Evolutionary conservation across 2,888 invertebrate genomes (phyloP).

Genomic region (Coleophora deauratella): DNA sequence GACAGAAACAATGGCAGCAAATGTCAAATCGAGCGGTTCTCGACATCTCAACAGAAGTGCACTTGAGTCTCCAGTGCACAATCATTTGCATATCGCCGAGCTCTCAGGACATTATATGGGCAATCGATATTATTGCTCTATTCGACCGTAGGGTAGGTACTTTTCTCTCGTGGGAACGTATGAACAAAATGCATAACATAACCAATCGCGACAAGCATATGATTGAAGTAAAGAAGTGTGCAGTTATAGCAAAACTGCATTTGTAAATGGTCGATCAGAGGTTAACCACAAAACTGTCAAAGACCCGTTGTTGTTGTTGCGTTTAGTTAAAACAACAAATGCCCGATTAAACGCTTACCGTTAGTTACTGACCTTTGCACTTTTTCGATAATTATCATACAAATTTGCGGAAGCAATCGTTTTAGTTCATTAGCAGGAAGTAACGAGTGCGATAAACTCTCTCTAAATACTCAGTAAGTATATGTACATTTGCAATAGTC

Average conservation of each 20-base stretch:
- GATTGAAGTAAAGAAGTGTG: slow-evolving; percentile 2
- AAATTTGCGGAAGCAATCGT: slow-evolving; percentile 41
- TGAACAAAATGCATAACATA: too few species aligned
- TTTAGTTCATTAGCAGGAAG: slow-evolving; percentile 11
- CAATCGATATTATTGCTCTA: slow-evolving; percentile 4
- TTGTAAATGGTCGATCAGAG: slow-evolving; percentile 24
- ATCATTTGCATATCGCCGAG: slow-evolving; percentile 66
- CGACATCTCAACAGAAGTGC: slow-evolving; percentile 36
- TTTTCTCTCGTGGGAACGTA: too few species aligned
- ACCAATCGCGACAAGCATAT: too few species aligned
- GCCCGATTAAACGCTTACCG: slow-evolving; percentile 48
- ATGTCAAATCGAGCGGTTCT: slow-evolving; percentile 46
- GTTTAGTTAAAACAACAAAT: slow-evolving; percentile 16
- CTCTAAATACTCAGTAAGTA: neutral
- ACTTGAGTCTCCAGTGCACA: slow-evolving; percentile 38
- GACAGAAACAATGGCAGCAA: slow-evolving; percentile 50
- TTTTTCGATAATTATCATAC: slow-evolving; percentile 37
- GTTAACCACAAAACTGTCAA: slow-evolving; percentile 56
- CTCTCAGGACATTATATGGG: slow-evolving; percentile 8
- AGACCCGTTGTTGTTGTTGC: slow-evolving; percentile 12
- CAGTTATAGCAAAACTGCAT: neutral
- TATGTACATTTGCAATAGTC: slow-evolving; percentile 21
- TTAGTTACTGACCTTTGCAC: slow-evolving; percentile 56
- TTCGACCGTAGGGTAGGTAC: too few species aligned
- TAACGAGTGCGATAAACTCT: slow-evolving; percentile 34